phyloP scores from a whole-genome alignment of 2,797 vertebrate genomes.

The Sitta carolinensis region DNA sequence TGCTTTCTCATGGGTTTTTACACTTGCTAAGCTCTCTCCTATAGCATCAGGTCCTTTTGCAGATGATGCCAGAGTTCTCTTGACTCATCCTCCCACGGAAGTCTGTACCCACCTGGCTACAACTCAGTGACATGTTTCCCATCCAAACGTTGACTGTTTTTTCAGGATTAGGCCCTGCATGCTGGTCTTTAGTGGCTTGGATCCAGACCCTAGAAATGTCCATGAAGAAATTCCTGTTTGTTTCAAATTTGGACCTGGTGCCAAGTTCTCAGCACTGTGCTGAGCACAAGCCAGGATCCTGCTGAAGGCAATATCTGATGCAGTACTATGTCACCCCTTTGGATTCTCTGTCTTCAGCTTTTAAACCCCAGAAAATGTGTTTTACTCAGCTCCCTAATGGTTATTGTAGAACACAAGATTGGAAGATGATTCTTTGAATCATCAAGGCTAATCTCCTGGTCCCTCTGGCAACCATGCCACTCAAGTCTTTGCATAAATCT shows the following conservation, averaged over 20 bases:
- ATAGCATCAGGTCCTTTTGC: background rate
- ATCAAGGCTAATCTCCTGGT: background rate
- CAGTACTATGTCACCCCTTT: background rate
- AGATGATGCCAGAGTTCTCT: background rate
- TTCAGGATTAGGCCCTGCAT: background rate
- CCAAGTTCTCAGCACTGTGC: slow-evolving; percentile 11
- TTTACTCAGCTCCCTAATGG: background rate
- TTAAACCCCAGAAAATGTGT: background rate
- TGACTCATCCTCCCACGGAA: background rate
- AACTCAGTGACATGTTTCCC: background rate
- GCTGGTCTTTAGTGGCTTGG: background rate
- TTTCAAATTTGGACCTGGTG: slow-evolving; percentile 22
- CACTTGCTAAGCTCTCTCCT: background rate
- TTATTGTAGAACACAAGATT: slow-evolving; percentile 1
- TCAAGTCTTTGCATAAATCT: slow-evolving; percentile 2
- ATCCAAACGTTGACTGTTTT: background rate
- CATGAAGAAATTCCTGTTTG: slow-evolving; percentile 6
- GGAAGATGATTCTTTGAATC: background rate
- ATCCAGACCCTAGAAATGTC: background rate
- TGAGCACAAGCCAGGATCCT: background rate
- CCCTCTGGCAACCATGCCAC: background rate
- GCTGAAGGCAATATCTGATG: background rate
- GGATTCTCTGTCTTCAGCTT: background rate
- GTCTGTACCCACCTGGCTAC: background rate
- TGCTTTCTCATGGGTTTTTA: background rate